phyloP scores from a whole-genome alignment of 2,797 vertebrate species.

The Brachymystax lenok region DNA sequence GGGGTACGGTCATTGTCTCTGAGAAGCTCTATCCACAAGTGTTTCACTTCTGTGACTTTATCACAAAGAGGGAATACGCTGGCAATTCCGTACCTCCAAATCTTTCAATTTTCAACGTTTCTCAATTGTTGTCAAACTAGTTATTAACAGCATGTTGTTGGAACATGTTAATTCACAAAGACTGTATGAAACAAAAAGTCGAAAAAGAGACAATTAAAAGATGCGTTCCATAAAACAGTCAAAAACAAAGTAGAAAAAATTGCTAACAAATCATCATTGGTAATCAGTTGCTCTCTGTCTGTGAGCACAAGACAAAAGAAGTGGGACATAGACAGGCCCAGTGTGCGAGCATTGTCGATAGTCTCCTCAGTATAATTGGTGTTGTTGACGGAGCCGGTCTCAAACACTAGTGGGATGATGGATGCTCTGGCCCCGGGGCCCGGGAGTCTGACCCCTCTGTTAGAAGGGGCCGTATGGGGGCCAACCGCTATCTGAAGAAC shows the following conservation, averaged over 20 bases:
- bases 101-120: background rate
- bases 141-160: background rate
- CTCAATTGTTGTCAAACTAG: background rate
- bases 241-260: background rate
- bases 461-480: background rate
- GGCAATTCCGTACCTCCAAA: background rate
- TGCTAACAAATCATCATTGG: too few species aligned
- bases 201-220: background rate
- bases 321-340: background rate
- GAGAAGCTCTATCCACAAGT: background rate
- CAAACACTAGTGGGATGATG: constrained; percentile 2
- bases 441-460: background rate
- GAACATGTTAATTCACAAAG: background rate
- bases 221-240: background rate
- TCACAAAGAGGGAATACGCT: background rate
- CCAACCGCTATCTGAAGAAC: background rate
- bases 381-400: background rate
- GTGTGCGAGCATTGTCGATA: background rate
- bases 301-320: background rate
- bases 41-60: background rate
- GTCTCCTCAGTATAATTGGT: background rate
- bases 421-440: background rate
- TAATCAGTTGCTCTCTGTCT: background rate
- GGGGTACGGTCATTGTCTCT: background rate
- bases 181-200: background rate